Conservation (phyloP, 2,113 vertebrate species). For the Dromas ardeola region DNA sequence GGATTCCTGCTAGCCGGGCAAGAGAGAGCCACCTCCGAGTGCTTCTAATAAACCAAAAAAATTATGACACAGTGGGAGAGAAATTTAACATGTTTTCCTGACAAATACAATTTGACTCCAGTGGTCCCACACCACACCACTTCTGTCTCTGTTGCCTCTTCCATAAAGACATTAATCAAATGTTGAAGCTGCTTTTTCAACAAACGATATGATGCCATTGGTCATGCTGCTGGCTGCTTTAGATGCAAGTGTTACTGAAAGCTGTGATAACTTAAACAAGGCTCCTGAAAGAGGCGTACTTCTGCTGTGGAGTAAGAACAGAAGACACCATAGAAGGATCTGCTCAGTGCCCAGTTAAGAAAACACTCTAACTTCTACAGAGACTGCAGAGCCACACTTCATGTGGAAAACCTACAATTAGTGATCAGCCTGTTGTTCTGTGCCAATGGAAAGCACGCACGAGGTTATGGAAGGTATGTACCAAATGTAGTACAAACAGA, state of each 20-base stretch:
- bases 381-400: neutral
- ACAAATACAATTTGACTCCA: neutral
- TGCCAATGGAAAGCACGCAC: fast-evolving
- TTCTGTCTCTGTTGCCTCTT: neutral
- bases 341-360: neutral
- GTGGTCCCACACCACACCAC: neutral
- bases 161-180: neutral
- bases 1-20: neutral
- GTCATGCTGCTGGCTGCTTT: neutral
- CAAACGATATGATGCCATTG: neutral
- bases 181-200: neutral
- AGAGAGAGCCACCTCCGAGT: neutral
- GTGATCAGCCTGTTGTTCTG: neutral
- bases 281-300: neutral
- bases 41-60: neutral
- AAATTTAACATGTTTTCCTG: neutral
- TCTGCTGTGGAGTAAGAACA: neutral
- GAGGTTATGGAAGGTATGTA: neutral
- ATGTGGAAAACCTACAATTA: neutral
- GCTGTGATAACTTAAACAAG: neutral
- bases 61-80: neutral
- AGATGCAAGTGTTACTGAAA: neutral
- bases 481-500: neutral
- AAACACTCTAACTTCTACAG: neutral
- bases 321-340: neutral